Base-by-base conservation (phyloP, 2,888 invertebrate genomes). In the Aphidoletes aphidimyza region DNA sequence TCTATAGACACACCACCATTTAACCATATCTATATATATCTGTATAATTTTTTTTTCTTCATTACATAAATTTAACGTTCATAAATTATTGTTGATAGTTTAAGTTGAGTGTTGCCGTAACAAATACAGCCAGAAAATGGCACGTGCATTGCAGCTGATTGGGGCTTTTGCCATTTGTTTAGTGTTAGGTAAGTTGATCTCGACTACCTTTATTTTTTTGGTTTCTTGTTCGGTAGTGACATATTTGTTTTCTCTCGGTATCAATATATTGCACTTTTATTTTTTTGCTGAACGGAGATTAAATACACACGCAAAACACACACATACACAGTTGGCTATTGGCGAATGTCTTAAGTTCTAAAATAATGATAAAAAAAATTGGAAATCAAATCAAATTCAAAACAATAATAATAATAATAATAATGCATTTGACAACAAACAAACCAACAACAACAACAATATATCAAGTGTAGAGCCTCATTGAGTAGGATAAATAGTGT, bases 121-220 rank as follows among this genome's bases (percentile, higher is more conserved):
- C 69, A 36, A 47, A 84, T 49, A 84, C 69, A 22, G 84, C 84
- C 84, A 78, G 39, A 83, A 78, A 86, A 90, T 90, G 90, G 88
- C 89, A 89, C 88, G 88, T 88, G 89, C 89, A 88, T 88, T 89
- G 87, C 87, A 88, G 86, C 87, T 88, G 86, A 87, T 89, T 87
- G 88, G 88, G 88, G 86, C 89, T 86, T 87, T 90, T 86, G 86
- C 89, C 87, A 86, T 90, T 86, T 89, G 88, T 87, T 87, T 87
- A 86, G 88, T 87, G 86, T 86, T 88, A 85, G 89, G 89, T 89
- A 87, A 89, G 89, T 89, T 69, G 30, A 69, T 69, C 69, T 69
- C 34, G 17, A 42, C 6, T 42, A 6, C 14, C 8, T 42, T 42
- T 6, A 42, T 42, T 30, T 69, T 30, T 69, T 30, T 69, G 11